Percentiles rank a stretch among this genome's conserved stretches.
Conservation (phyloP, 1,140 invertebrate genomes). For the Pissodes strobi region DNA sequence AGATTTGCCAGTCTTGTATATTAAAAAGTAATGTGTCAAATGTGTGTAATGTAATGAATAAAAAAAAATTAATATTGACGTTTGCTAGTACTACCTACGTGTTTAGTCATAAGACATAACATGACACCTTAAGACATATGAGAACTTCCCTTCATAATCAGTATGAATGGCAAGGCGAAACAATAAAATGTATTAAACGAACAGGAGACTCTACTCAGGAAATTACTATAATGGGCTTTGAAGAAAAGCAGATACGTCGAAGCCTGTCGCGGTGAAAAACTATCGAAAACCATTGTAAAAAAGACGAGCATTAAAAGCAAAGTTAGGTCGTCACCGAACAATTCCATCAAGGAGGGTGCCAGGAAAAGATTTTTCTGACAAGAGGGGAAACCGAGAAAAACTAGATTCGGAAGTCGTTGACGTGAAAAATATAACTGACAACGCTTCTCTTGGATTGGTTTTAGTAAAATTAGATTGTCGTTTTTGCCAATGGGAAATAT, state of each 20-base stretch:
- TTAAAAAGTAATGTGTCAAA: too few species aligned
- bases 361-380: conserved; percentile 12
- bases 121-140: too few species aligned
- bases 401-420: conserved; percentile 24
- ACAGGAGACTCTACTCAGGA: conserved; percentile 14
- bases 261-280: conserved; percentile 21
- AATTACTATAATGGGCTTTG: conserved; percentile 20
- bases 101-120: too few species aligned
- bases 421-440: conserved; percentile 27
- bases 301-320: conserved; percentile 38
- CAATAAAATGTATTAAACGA: not conserved
- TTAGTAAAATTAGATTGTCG: conserved; percentile 20
- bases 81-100: too few species aligned
- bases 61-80: too few species aligned
- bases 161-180: too few species aligned
- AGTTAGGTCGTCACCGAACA: conserved; percentile 36
- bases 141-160: too few species aligned
- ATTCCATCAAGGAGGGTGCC: conserved; percentile 29
- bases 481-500: too few species aligned
- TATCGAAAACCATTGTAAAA: conserved; percentile 25
- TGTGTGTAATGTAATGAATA: too few species aligned
- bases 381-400: conserved; percentile 14
- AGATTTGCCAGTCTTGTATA: too few species aligned
- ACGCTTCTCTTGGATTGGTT: conserved; percentile 5
- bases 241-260: conserved; percentile 12